A percentile compares a stretch with the other conserved stretches of the same genome.
Conservation (phyloP, 2,113 vertebrate species). For the Polypterus bichir region DNA sequence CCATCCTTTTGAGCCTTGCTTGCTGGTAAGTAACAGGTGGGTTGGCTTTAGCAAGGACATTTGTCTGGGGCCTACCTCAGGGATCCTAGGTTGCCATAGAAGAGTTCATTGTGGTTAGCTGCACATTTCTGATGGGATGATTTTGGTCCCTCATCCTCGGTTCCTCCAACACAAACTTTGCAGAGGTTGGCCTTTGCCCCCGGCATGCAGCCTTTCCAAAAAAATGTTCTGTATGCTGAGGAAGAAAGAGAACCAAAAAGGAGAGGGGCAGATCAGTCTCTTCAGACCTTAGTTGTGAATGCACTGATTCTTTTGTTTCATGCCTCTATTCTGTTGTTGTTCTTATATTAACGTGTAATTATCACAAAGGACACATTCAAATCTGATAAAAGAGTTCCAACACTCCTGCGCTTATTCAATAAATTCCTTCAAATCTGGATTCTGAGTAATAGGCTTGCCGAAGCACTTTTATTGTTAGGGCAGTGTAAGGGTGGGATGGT, state of each 20-base stretch:
- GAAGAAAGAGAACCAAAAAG: conserved; percentile 11
- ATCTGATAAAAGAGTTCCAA: too few species aligned
- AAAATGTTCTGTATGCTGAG: conserved; percentile 59
- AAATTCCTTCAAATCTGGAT: too few species aligned
- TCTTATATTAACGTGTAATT: too few species aligned
- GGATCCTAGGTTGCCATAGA: conserved; percentile 78
- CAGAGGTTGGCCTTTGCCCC: conserved; percentile 63
- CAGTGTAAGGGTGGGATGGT: too few species aligned
- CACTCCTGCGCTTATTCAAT: too few species aligned
- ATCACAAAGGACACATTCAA: too few species aligned
- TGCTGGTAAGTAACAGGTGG: conserved; percentile 1
- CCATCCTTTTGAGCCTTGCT: conserved; percentile 6
- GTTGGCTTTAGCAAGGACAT: neutral
- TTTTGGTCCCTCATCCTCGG: conserved; percentile 52
- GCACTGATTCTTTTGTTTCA: neutral
- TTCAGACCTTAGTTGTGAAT: neutral
- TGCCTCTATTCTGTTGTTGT: neutral
- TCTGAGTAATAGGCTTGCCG: too few species aligned
- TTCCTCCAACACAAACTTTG: conserved; percentile 74
- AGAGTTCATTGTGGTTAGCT: conserved; percentile 70
- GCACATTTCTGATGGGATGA: conserved; percentile 45
- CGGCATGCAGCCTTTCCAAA: conserved; percentile 83
- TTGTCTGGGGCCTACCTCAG: conserved; percentile 47
- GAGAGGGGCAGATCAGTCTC: conserved; percentile 3
- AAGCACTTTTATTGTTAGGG: too few species aligned